Evolutionary conservation across 2,888 invertebrate species (phyloP).

Genomic region (Cryptophagus acutangulus): DNA sequence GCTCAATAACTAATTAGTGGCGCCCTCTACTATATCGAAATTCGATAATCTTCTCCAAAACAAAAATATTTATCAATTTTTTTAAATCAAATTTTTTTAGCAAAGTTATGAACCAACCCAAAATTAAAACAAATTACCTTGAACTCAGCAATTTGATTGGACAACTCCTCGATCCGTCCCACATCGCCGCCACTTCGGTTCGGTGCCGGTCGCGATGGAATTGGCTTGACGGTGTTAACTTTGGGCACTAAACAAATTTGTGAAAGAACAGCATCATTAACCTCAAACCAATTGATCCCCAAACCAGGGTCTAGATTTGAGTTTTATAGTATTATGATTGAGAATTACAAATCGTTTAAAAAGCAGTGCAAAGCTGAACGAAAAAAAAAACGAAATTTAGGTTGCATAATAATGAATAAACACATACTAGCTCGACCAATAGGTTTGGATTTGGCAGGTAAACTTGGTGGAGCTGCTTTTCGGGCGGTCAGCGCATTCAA

Average conservation of each 20-base stretch:
- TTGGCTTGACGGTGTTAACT: conserved; percentile 48
- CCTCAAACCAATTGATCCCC: too few relatives aligned
- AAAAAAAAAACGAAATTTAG: conserved; percentile 1
- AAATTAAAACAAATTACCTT: conserved; percentile 37
- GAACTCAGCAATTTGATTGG: conserved; percentile 50
- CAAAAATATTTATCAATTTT: too few relatives aligned
- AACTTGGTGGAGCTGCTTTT: conserved; percentile 38
- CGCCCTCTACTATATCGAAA: too few relatives aligned
- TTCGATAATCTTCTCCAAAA: too few relatives aligned
- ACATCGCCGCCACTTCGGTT: conserved; percentile 51
- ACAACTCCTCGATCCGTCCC: conserved; percentile 57
- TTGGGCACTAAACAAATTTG: conserved; percentile 54
- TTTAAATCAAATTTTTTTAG: too few relatives aligned
- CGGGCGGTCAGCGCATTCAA: conserved; percentile 48
- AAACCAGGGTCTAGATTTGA: background rate
- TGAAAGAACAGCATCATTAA: conserved; percentile 19
- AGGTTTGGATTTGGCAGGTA: conserved; percentile 33
- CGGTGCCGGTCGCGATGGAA: conserved; percentile 39
- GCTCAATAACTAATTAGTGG: too few relatives aligned
- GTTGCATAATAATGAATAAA: too few relatives aligned
- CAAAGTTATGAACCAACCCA: conserved; percentile 10
- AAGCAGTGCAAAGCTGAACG: background rate
- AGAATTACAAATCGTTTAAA: background rate
- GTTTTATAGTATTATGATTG: background rate
- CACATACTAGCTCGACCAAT: conserved; percentile 42